Base-by-base conservation (phyloP, 2,797 vertebrate species). In the Pseudochromis fuscus region DNA sequence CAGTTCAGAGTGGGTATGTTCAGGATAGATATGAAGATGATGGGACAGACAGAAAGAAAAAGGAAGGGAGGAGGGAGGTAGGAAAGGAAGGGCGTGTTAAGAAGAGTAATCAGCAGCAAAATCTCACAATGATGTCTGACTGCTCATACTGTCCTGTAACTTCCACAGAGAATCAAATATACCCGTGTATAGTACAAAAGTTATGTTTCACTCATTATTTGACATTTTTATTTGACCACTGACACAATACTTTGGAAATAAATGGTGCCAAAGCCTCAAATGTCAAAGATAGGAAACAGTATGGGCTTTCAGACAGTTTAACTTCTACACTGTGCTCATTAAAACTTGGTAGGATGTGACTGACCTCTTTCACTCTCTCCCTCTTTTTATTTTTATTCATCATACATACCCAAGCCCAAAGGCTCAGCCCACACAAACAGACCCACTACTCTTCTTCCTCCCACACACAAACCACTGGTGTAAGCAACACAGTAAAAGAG, bases 11-110 rank as follows among this genome's bases (percentile, higher is more conserved):
- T 53, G 56, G 48, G 51, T 27, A 35, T 77, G 67, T 51, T 71
- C 37, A 72, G 62, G 63, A 70, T 9, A 88, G 82, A 80, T 78
- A 62, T 75, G 81, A 79, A 50, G 80, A 87, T 84, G 81, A 85
- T 73, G 82, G 75, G 75, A 87, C 71, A 40, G 64, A 81, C 55
- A 62, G 62, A 86, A 72, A 86, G 49, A 79, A 77, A 84, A 73
- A 45, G 40, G 21, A 71, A 78, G 70, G 64, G 66, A 73, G 83
- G 45, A 74, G n/a, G 70, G 40, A 58, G 21, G 73, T 51, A 85
- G 67, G 77, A 71, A 70, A 81, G 73, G 81, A 83, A 83, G 86
- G 82, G 66, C 38, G 65, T 61, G 55, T 72, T 80, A 62, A 69
- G 72, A 66, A 52, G 72, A 73, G 52, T 74, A 82, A 81, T 82